Evolutionary conservation across 2,888 invertebrate genomes (phyloP), one percentile per base, ranked within the genome.

Genomic region (Nymphalis polychloros): DNA sequence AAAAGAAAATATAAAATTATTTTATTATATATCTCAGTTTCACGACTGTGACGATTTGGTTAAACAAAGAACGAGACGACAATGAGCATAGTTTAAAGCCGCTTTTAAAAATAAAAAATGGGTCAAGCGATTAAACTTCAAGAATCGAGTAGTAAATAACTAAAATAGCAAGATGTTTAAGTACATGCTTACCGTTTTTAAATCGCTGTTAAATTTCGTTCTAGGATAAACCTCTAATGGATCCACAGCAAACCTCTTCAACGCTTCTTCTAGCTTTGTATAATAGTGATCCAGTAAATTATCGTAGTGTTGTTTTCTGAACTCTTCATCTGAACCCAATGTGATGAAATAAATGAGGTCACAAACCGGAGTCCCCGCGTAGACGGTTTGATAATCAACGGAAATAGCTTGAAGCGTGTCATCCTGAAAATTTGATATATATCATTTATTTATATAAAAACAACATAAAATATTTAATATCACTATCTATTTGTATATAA

Each of bases 271-370:
- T 53, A 88, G 78, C 65, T 81, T 76, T 2, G 68, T 61, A 57
- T 81, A 78, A 71, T 84, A 84, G 53, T 78, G 75, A 10, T 81
- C 76, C 1, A 82, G 17, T 2, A 83, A 74, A 5, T 70, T 55
- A 6, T 76, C 64, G 65, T 74, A 80, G 66, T 81, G 70, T 35
- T 77, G 59, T 8, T 73, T 76, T 1, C 89, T 77, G 79, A 89
- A 88, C 70, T 79, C 70, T 50, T 80, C 80, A 72, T 88, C 88
- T 0, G 88, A 80, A 35, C 88, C 84, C 2, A 82, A 74, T 75
- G 85, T 82, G 63, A 89, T 81, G 72, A 89, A 84, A 78, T 88
- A 88, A 17, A 88, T 65, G 10, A 90, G 79, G 73, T 89, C 89
- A 0, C 77, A 70, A n/a, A 82, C 74, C 0, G 82, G 83, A 52